Base-by-base conservation (phyloP, 1,140 invertebrate genomes). In the Euwallacea similis region DNA sequence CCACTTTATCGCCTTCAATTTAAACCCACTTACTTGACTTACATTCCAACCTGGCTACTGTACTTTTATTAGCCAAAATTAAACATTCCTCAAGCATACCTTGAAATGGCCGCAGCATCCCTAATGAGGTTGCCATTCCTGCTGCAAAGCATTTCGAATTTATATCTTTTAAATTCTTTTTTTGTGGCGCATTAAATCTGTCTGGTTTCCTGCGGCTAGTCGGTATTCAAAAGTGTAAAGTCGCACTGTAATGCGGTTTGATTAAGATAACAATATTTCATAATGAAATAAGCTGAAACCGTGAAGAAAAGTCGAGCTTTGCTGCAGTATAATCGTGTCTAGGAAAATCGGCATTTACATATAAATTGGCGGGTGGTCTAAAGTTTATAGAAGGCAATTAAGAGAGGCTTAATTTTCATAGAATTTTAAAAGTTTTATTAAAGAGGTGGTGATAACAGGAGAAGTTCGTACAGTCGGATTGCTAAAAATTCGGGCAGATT, bases 1-100 rank as follows among this genome's bases (percentile, higher is more conserved):
- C 4, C 21, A 33, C 4, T 33, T 33, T 33, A 33, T 33, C 21
- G 21, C 21, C 21, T 33, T 33, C 42, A 65, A 65, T 65, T 65
- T 65, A 65, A 65, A 65, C 59, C 43, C 63, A 65, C 61, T 63
- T 63, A 65, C 13, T 13, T 50, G 13, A n/a, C 53, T 65, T 65
- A 53, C 63, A 65, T 65, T 65, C 59, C 43, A 42, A 11, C 63
- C 8, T 43, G 21, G 63, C 15, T 44, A n/a, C 43, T 15, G 43
- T 53, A 10, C 53, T 42, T 65, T 65, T 65, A 65, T 58, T 65
- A 59, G 59, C 9, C n/a, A 42, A 53, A 58, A 65, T 65, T 65
- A 65, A 65, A 65, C 42, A 65, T 65, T 65, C 63, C 63, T 65
- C 43, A 65, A 44, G 3, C 63, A 65, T 65, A 65, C 63, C 44